Evolutionary conservation across 2,888 invertebrate genomes (phyloP).

Genomic region (Chloromyia formosa): DNA sequence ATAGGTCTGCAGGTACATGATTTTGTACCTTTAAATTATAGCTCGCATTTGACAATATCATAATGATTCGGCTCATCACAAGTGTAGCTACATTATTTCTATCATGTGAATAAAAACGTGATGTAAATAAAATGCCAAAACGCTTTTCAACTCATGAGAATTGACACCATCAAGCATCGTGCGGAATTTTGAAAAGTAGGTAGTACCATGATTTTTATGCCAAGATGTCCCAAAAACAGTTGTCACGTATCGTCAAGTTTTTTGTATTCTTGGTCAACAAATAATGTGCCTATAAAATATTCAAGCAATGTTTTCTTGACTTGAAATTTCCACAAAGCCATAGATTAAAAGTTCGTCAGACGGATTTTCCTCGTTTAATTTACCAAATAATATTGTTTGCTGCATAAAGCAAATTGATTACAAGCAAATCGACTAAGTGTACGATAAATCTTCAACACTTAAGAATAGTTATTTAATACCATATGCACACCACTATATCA

Average conservation of each 20-base stretch:
- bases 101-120: neutral
- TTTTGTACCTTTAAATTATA: neutral
- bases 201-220: no score
- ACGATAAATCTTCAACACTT: no score
- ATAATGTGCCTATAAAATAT: slow-evolving; percentile 20
- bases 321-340: neutral
- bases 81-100: no score
- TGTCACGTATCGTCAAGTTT: slow-evolving; percentile 16
- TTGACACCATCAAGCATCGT: slow-evolving; percentile 15
- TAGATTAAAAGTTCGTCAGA: neutral
- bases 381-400: slow-evolving; percentile 27
- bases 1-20: no score
- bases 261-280: neutral
- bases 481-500: no score
- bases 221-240: slow-evolving; percentile 4
- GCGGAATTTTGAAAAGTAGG: slow-evolving; percentile 12
- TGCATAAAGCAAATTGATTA: slow-evolving; percentile 18
- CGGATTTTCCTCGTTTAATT: slow-evolving; percentile 14
- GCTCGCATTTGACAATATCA: neutral
- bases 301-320: slow-evolving; percentile 27
- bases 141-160: slow-evolving; percentile 8
- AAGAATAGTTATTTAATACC: no score
- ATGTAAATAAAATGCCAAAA: neutral
- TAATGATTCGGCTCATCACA: neutral
- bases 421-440: neutral